These are phyloP conservation scores for Lepidocolaptes lacrymiger DNA, from an alignment of 2,797 vertebrate species.

Conservation along the genomic window DNA sequence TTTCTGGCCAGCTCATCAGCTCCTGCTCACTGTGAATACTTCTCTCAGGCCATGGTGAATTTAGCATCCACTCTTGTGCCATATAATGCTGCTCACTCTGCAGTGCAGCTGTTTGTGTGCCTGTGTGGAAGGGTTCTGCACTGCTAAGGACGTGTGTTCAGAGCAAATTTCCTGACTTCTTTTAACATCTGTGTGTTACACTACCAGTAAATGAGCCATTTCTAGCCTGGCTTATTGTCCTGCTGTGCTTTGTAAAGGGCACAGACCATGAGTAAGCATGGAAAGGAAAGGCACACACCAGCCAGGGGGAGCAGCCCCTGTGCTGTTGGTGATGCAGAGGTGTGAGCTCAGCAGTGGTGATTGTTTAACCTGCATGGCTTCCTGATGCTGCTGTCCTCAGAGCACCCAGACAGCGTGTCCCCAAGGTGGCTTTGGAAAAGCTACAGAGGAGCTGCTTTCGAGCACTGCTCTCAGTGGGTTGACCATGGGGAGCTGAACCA, in stretches of 20 bases:
- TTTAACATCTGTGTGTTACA: not conserved
- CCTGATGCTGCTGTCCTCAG: not conserved
- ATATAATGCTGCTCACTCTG: not conserved
- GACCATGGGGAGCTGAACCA: not conserved
- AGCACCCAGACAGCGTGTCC: accelerated
- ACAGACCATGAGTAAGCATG: not conserved
- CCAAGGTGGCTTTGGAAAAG: not conserved
- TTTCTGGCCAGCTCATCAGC: not conserved
- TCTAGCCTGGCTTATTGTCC: not conserved
- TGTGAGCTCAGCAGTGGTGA: not conserved
- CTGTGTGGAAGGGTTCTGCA: not conserved
- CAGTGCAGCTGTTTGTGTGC: not conserved
- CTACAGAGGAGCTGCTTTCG: not conserved
- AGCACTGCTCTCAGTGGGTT: not conserved
- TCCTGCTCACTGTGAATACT: not conserved
- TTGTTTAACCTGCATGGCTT: not conserved
- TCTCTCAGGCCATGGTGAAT: not conserved
- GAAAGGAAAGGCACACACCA: not conserved
- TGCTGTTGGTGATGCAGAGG: not conserved
- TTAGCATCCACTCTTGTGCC: not conserved
- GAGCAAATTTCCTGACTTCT: not conserved
- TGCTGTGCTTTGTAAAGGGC: not conserved
- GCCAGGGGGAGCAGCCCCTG: not conserved
- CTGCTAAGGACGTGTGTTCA: accelerated
- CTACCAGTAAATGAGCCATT: not conserved